Evolutionary conservation across 2,888 invertebrate genomes (phyloP).

Genomic region (Acronicta alni): DNA sequence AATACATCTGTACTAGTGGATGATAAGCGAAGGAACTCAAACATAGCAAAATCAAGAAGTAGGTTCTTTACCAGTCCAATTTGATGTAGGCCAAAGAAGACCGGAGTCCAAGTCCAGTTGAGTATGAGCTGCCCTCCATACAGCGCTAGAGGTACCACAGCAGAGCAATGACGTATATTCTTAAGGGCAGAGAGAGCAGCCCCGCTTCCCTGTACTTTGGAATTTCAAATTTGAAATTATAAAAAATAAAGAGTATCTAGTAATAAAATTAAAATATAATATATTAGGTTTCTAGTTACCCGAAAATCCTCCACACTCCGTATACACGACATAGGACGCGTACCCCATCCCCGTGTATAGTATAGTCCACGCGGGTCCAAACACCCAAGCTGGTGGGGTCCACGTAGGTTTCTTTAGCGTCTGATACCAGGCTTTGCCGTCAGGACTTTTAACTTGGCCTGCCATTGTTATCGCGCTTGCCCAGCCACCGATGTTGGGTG

Average conservation of each 20-base stretch:
- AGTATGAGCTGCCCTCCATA: conserved; percentile 90
- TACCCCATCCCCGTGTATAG: conserved; percentile 95
- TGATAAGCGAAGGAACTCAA: no score
- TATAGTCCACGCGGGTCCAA: conserved; percentile 94
- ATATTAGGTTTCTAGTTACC: no score
- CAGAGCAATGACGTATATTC: no score
- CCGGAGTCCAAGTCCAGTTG: conserved; percentile 96
- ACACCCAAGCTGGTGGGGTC: conserved; percentile 94
- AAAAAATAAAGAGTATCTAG: no score
- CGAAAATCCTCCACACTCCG: conserved; percentile 93
- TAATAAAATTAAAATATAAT: no score
- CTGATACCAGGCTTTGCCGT: conserved; percentile 75
- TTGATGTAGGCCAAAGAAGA: conserved; percentile 91
- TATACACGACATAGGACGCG: conserved; percentile 95
- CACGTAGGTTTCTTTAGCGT: conserved; percentile 88
- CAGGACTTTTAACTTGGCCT: conserved; percentile 87
- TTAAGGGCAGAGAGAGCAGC: no score
- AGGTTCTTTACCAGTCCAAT: conserved; percentile 89
- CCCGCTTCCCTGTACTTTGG: no score
- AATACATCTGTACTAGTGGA: no score
- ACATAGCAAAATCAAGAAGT: no score
- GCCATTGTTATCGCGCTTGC: conserved; percentile 90
- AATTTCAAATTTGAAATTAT: no score
- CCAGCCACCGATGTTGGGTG: conserved; percentile 71
- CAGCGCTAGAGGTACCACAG: conserved; percentile 91